A percentile compares a stretch with the other conserved stretches of the same genome.
These are phyloP conservation scores for Aplysia californica DNA, from an alignment of 1,140 invertebrate genomes.

Conservation along the genomic window DNA sequence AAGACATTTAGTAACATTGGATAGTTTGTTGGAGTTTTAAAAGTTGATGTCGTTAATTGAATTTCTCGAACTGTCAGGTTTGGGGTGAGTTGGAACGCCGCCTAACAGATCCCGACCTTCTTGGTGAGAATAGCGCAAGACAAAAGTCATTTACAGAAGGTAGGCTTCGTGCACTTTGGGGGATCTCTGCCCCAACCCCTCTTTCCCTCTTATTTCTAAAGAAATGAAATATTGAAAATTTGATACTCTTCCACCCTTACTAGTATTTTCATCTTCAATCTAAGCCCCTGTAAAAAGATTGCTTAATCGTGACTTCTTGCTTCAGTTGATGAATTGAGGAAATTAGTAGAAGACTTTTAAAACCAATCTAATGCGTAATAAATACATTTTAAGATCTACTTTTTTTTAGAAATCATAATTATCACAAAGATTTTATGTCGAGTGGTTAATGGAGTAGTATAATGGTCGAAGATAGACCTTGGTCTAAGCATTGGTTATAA, in stretches of 20 bases:
- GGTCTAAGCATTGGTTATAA: too few relatives aligned
- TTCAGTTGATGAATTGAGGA: too few relatives aligned
- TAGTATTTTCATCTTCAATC: neutral
- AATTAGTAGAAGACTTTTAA: too few relatives aligned
- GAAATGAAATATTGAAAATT: neutral
- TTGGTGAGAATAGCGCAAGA: slow-evolving; percentile 32
- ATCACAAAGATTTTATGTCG: too few relatives aligned
- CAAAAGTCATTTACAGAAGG: slow-evolving; percentile 41
- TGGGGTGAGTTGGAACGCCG: slow-evolving; percentile 45
- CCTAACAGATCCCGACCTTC: slow-evolving; percentile 32
- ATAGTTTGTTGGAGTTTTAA: neutral
- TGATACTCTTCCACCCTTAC: neutral
- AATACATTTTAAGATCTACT: too few relatives aligned
- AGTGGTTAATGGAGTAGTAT: neutral
- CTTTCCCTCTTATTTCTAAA: neutral
- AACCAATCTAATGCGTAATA: too few relatives aligned
- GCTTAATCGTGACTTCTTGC: too few relatives aligned
- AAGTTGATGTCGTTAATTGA: neutral
- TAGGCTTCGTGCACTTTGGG: too few relatives aligned
- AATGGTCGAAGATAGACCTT: slow-evolving; percentile 4
- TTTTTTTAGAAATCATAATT: too few relatives aligned
- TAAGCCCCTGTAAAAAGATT: too few relatives aligned
- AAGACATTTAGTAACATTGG: neutral
- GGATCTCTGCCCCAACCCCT: neutral
- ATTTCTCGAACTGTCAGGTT: slow-evolving; percentile 27